Percentiles rank a stretch among this genome's conserved stretches.
These are phyloP conservation scores for Acronicta aceris DNA, from an alignment of 2,888 invertebrate genomes.

Conservation along the genomic window DNA sequence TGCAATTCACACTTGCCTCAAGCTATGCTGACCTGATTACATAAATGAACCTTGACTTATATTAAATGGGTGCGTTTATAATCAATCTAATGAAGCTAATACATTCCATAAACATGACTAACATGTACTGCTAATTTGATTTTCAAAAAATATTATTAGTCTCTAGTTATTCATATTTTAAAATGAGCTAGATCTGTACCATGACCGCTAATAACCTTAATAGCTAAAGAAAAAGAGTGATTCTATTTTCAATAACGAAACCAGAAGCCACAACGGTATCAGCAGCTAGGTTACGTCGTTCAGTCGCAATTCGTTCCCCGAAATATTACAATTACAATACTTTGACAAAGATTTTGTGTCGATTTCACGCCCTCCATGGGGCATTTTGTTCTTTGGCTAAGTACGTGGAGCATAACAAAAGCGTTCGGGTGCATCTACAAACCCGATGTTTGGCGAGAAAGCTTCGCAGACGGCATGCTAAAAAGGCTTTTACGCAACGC, in stretches of 20 bases:
- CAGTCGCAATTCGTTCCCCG: slow-evolving; percentile 71
- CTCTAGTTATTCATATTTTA: background rate
- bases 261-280: slow-evolving; percentile 69
- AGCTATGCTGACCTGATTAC: slow-evolving; percentile 44
- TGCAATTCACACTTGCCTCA: slow-evolving; percentile 45
- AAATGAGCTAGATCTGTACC: slow-evolving; percentile 20
- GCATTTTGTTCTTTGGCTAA: slow-evolving; percentile 54
- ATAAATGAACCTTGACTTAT: slow-evolving; percentile 57
- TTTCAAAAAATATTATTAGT: slow-evolving; percentile 6
- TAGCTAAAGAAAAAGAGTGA: slow-evolving; percentile 21
- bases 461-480: slow-evolving; percentile 84
- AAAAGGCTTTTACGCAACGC: slow-evolving; percentile 83
- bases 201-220: slow-evolving; percentile 47
- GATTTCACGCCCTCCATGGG: slow-evolving; percentile 75
- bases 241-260: slow-evolving; percentile 33
- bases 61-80: slow-evolving; percentile 40
- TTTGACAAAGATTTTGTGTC: slow-evolving; percentile 73
- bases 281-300: slow-evolving; percentile 72
- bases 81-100: slow-evolving; percentile 36
- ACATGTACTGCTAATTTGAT: background rate
- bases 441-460: slow-evolving; percentile 80
- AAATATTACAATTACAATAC: slow-evolving; percentile 62
- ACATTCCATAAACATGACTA: slow-evolving; percentile 35
- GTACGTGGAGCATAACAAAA: slow-evolving; percentile 71
- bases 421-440: slow-evolving; percentile 77